phyloP scores from a whole-genome alignment of 2,888 invertebrate species.

The Leucania comma region DNA sequence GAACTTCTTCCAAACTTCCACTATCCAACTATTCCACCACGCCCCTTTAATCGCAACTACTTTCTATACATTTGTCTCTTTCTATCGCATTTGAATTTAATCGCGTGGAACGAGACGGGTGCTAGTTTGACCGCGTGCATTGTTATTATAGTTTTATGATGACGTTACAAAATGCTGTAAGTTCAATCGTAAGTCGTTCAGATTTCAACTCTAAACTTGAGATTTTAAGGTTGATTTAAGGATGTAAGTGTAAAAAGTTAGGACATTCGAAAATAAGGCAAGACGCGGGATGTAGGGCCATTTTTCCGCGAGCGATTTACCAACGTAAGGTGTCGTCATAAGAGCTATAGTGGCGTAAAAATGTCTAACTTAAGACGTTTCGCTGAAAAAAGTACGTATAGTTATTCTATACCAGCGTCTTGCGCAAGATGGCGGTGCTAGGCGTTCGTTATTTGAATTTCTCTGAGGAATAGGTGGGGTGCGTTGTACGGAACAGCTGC shows the following conservation, averaged over 20 bases:
- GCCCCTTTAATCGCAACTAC: conserved; percentile 76
- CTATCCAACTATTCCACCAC: conserved; percentile 85
- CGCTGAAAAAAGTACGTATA: conserved; percentile 83
- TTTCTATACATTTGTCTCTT: conserved; percentile 71
- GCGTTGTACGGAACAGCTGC: conserved; percentile 77
- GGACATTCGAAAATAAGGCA: conserved; percentile 56
- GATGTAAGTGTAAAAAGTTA: conserved; percentile 37
- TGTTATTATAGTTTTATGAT: conserved; percentile 86
- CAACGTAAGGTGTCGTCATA: conserved; percentile 86
- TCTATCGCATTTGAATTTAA: conserved; percentile 68
- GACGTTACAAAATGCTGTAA: conserved; percentile 64
- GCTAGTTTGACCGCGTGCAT: conserved; percentile 80
- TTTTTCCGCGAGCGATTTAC: conserved; percentile 90
- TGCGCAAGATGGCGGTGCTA: conserved; percentile 88
- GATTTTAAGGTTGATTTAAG: conserved; percentile 14
- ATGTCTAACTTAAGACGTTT: conserved; percentile 89
- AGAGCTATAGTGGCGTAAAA: conserved; percentile 90
- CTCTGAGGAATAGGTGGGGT: conserved; percentile 88
- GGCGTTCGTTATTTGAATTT: conserved; percentile 89
- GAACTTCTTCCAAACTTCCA: conserved; percentile 89
- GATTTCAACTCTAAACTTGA: conserved; percentile 26
- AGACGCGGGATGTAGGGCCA: conserved; percentile 81
- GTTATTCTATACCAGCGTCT: conserved; percentile 90
- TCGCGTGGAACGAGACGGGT: conserved; percentile 77
- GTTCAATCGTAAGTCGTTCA: background rate